These are phyloP conservation scores for Allobates femoralis DNA, from an alignment of 2,797 vertebrate species.

Conservation along the genomic window DNA sequence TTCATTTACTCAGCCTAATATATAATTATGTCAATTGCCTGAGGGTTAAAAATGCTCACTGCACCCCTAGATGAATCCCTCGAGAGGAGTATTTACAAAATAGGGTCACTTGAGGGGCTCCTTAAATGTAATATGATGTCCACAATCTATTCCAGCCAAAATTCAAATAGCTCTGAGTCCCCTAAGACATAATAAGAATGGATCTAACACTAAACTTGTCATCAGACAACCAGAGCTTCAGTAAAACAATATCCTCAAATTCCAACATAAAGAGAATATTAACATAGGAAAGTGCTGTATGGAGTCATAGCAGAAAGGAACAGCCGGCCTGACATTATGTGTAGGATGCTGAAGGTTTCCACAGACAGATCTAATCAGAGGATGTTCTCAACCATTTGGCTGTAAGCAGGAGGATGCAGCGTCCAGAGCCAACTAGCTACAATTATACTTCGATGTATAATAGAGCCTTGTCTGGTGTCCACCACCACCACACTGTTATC, in stretches of 20 bases:
- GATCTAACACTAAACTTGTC: neutral
- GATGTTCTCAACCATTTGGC: neutral
- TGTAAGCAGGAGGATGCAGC: neutral
- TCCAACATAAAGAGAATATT: neutral
- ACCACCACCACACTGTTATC: neutral
- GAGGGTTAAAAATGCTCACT: too few relatives aligned
- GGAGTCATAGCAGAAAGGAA: neutral
- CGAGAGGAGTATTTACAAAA: too few relatives aligned
- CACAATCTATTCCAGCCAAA: too few relatives aligned
- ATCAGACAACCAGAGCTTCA: neutral
- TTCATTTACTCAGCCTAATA: too few relatives aligned
- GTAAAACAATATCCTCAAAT: neutral
- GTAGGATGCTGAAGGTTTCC: slow-evolving; percentile 2
- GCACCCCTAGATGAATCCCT: too few relatives aligned
- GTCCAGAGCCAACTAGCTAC: neutral
- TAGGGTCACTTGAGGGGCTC: too few relatives aligned
- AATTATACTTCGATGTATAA: neutral
- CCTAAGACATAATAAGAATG: too few relatives aligned
- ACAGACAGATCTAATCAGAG: neutral
- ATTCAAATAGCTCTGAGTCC: too few relatives aligned
- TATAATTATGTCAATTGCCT: too few relatives aligned
- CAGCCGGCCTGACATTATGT: neutral
- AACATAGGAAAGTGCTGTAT: neutral
- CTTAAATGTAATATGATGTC: too few relatives aligned
- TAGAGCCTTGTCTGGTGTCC: neutral